Base-by-base conservation (phyloP, 1,140 invertebrate species). In the Stegodyphus dumicola region DNA sequence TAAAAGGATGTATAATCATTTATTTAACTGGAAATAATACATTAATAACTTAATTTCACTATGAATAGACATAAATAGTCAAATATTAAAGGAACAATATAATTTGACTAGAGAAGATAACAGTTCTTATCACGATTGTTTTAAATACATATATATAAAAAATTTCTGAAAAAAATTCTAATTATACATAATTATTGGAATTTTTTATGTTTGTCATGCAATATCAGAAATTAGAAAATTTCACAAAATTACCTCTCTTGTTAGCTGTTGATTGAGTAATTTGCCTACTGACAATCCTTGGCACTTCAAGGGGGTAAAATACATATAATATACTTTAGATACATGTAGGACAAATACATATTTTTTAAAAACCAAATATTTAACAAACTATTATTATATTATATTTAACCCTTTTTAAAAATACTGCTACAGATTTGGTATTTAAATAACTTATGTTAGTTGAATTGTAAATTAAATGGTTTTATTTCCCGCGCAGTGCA, bases 201-300 rank as follows among this genome's bases (percentile, higher is more conserved):
- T 1, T 33, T 33, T 33, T 33, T 33, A 33, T 33, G 3, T 33
- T 33, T 33, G 3, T 33, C 1, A 33, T 1, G 33, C 33, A 33
- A 33, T 33, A 33, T 33, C 33, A 33, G 56, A 60, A 1, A 60
- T 10, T 60, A 60, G 5, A 10, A 60, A 60, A 10, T 60, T 60
- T 10, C 15, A 5, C 9, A 60, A 48, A 88, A 89, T 89, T 89
- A 93, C 93, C 90, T 99, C 97, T 92, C 97, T 95, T 0, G 97
- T 99, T 48, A 98, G 92, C 91, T 94, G 95, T 89, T 97, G 95
- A 75, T 94, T 95, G 49, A 99, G 89, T n/a, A 97, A 91, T 90
- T 95, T 94, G 4, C 95, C 96, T 48, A 99, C 97, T 6, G 94
- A 94, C 53, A 99, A 90, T 5, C 97, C 97, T 92, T 97, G 94